Percentiles rank a stretch among this genome's conserved stretches.
phyloP scores from a whole-genome alignment of 2,113 vertebrate genomes.

The Scomber japonicus region DNA sequence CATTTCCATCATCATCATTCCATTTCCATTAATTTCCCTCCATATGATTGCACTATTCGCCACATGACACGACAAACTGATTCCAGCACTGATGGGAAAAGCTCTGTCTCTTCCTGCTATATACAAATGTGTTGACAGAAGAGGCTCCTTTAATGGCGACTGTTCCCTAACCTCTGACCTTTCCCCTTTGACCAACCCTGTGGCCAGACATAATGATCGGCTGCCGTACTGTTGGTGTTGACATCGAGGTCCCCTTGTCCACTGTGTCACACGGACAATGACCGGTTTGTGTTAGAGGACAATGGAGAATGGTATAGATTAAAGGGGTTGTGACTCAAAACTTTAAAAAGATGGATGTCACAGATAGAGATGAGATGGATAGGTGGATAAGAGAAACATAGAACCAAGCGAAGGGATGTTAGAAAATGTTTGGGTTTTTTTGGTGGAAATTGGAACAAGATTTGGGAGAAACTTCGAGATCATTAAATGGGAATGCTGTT shows the following conservation, averaged over 20 bases:
- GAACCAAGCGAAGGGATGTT: background rate
- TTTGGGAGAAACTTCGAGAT: background rate
- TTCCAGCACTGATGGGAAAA: constrained; percentile 51
- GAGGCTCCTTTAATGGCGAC: constrained; percentile 69
- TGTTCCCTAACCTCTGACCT: constrained; percentile 71
- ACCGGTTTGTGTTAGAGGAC: constrained; percentile 62
- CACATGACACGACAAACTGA: constrained; percentile 44
- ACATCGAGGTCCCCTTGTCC: constrained; percentile 73
- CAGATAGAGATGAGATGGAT: constrained; percentile 30
- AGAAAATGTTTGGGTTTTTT: background rate
- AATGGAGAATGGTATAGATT: constrained; percentile 53
- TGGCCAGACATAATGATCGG: constrained; percentile 72
- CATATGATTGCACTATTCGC: constrained; percentile 32
- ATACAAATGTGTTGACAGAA: constrained; percentile 82
- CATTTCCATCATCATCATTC: constrained; percentile 67
- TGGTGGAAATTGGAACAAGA: background rate
- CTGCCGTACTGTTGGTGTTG: constrained; percentile 58
- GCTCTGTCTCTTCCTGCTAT: constrained; percentile 52
- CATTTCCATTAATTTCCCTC: constrained; percentile 49
- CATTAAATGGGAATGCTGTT: background rate
- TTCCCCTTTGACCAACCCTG: constrained; percentile 63
- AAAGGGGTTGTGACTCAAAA: constrained; percentile 49
- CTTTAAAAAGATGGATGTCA: constrained; percentile 55
- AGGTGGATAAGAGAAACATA: background rate
- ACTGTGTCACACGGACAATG: constrained; percentile 64